A percentile compares a stretch with the other conserved stretches of the same genome.
Evolutionary conservation across 2,113 vertebrate species (phyloP).

Genomic region (Varanus komodoensis): DNA sequence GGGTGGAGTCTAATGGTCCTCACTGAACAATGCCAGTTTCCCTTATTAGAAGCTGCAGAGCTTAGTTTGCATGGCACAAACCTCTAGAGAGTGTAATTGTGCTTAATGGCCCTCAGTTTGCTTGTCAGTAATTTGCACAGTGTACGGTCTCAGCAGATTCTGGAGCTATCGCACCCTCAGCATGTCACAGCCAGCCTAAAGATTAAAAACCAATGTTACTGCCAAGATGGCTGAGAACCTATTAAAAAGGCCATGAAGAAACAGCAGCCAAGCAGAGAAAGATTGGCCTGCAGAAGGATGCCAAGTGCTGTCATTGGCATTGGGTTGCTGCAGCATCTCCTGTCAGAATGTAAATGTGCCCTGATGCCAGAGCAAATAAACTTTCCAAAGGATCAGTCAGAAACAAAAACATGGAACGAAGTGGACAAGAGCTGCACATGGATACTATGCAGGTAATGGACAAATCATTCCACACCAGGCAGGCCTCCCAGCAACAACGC

Average conservation of each 20-base stretch:
- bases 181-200: constrained; percentile 27
- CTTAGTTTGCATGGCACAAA: not conserved
- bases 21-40: not conserved
- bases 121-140: constrained; percentile 12
- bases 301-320: not conserved
- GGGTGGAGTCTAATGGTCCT: not conserved
- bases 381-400: not conserved
- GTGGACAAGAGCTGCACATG: too few relatives aligned
- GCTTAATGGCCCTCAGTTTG: constrained; percentile 19
- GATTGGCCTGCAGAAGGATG: not conserved
- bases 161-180: constrained; percentile 16
- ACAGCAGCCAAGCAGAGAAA: not conserved
- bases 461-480: not conserved
- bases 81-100: constrained; percentile 8
- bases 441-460: not conserved
- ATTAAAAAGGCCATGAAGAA: constrained; percentile 10
- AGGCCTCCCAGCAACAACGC: not conserved
- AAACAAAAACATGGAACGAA: not conserved
- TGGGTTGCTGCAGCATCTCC: not conserved
- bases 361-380: not conserved
- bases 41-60: constrained; percentile 6
- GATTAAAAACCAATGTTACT: not conserved
- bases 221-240: not conserved
- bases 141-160: constrained; percentile 11
- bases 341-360: not conserved